These are phyloP conservation scores for Dasyornis broadbenti DNA, from an alignment of 2,113 vertebrate genomes.

Conservation along the genomic window DNA sequence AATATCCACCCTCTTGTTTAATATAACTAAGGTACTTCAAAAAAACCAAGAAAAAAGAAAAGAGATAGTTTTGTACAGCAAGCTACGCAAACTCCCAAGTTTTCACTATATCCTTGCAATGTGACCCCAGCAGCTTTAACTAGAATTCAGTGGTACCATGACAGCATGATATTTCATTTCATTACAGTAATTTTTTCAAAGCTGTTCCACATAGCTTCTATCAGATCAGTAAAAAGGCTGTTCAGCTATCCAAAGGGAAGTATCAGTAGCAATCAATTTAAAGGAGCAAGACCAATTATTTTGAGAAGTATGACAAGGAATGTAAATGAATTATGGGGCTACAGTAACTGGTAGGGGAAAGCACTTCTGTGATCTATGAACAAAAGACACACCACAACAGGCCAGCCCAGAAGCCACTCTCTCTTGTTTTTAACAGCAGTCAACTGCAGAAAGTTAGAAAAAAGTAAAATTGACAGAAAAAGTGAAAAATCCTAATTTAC, in stretches of 20 bases:
- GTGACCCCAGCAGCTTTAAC: background rate
- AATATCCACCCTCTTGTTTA: background rate
- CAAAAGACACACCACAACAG: background rate
- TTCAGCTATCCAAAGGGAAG: background rate
- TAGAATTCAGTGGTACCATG: background rate
- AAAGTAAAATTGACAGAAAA: background rate
- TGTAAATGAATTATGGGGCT: background rate
- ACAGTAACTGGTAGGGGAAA: background rate
- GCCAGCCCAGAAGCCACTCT: background rate
- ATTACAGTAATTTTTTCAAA: background rate
- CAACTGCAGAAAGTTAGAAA: background rate
- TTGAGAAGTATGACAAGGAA: background rate
- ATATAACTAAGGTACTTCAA: background rate
- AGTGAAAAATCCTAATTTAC: background rate
- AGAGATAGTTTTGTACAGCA: background rate
- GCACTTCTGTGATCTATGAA: background rate
- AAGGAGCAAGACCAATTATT: background rate
- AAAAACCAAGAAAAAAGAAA: fast-evolving
- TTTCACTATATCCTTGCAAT: background rate
- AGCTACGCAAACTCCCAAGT: background rate
- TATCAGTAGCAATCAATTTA: background rate
- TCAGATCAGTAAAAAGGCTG: background rate
- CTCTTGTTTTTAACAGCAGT: background rate
- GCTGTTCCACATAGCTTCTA: background rate
- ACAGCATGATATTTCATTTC: background rate